Percentiles rank a stretch among this genome's conserved stretches.
Conservation (phyloP, 2,797 vertebrate genomes). For the Otolemur crassicaudatus region DNA sequence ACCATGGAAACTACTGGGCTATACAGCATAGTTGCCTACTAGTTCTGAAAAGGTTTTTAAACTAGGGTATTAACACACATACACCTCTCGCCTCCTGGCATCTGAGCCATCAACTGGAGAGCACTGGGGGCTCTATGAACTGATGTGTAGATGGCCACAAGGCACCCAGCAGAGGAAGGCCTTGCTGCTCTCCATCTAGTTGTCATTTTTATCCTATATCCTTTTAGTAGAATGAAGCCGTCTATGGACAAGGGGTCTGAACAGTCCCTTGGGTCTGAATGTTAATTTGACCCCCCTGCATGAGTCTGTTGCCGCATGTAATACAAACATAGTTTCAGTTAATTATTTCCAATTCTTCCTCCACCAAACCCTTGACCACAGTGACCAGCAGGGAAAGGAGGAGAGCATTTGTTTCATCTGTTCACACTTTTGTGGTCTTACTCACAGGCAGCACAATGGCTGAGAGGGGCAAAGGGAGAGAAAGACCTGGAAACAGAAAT, state of each 20-base stretch:
- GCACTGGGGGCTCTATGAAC: neutral
- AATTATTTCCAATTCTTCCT: slow-evolving; percentile 56
- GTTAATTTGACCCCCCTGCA: neutral
- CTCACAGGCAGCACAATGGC: neutral
- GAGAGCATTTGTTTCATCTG: neutral
- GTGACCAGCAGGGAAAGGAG: neutral
- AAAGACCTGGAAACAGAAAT: slow-evolving; percentile 22
- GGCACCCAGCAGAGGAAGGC: neutral
- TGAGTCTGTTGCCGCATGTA: slow-evolving; percentile 16
- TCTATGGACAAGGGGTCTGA: neutral
- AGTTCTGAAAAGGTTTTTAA: slow-evolving; percentile 16
- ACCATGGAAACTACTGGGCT: neutral
- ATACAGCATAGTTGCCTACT: neutral
- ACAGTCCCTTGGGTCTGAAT: neutral
- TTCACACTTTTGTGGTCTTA: neutral
- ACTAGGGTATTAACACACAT: neutral
- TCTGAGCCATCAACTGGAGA: neutral
- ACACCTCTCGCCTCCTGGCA: neutral
- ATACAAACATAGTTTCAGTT: slow-evolving; percentile 53
- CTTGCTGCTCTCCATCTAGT: neutral
- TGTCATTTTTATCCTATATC: neutral
- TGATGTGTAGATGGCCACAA: neutral
- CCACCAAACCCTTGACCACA: neutral
- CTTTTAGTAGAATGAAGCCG: neutral
- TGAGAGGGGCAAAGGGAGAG: neutral